A percentile compares a stretch with the other conserved stretches of the same genome.
Evolutionary conservation across 2,113 vertebrate genomes (phyloP).

Genomic region (Potamarius usumacintae): DNA sequence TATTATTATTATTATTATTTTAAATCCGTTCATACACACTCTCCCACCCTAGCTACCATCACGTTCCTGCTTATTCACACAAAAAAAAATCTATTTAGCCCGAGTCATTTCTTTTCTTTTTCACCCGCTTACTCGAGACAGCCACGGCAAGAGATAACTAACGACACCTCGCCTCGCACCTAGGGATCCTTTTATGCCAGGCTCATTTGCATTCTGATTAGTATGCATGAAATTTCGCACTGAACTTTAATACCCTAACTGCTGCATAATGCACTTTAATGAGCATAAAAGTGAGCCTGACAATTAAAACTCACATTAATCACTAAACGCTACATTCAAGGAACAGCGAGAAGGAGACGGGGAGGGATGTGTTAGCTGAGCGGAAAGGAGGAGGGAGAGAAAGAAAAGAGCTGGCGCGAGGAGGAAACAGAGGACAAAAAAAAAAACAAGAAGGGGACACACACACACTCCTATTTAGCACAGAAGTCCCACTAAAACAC

Average conservation of each 20-base stretch:
- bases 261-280: constrained; percentile 82
- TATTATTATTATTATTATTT: neutral
- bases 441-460: constrained; percentile 14
- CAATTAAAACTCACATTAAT: constrained; percentile 87
- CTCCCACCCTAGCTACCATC: constrained; percentile 18
- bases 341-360: constrained; percentile 25
- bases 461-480: neutral
- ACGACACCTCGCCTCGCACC: constrained; percentile 64
- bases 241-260: constrained; percentile 87
- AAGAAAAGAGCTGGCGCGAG: constrained; percentile 44
- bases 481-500: neutral
- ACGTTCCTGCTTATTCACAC: constrained; percentile 12
- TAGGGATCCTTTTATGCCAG: constrained; percentile 74
- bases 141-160: constrained; percentile 68
- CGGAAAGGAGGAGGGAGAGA: constrained; percentile 43
- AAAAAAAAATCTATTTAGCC: constrained; percentile 60
- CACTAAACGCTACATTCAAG: constrained; percentile 74
- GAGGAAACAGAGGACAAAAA: constrained; percentile 8
- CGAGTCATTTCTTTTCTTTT: constrained; percentile 56
- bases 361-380: constrained; percentile 35
- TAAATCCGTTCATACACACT: constrained; percentile 28
- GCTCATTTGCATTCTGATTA: constrained; percentile 85
- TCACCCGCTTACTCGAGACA: constrained; percentile 51
- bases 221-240: constrained; percentile 84
- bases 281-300: constrained; percentile 80